Conservation (phyloP, 2,113 vertebrate genomes). For the Lepisosteus osseus region DNA sequence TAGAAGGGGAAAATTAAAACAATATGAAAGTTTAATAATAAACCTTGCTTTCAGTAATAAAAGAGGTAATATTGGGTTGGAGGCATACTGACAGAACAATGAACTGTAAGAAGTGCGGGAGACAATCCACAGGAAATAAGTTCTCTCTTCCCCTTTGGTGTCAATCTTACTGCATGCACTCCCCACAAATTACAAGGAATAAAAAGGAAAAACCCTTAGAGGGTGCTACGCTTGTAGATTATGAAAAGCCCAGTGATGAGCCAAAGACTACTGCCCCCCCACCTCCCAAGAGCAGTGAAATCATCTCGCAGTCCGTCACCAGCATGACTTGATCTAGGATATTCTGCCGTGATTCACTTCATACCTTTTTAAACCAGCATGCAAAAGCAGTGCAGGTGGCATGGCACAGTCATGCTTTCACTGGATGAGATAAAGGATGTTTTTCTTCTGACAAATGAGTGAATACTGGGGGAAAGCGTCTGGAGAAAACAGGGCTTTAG, state of each 20-base stretch:
- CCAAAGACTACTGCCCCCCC: background rate
- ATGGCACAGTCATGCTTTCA: background rate
- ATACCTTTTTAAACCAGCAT: conserved; percentile 31
- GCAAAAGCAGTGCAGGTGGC: conserved; percentile 37
- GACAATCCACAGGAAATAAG: background rate
- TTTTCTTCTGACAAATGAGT: conserved; percentile 10
- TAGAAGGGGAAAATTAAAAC: conserved; percentile 35
- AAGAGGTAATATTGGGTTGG: background rate
- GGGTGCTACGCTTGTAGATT: conserved; percentile 22
- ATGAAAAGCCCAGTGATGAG: conserved; percentile 10
- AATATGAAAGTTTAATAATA: conserved; percentile 22
- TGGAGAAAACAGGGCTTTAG: too few relatives aligned
- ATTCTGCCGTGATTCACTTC: conserved; percentile 35
- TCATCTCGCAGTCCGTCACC: background rate
- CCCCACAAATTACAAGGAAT: background rate
- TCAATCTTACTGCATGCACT: conserved; percentile 1
- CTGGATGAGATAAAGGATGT: conserved; percentile 23
- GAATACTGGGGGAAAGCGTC: background rate
- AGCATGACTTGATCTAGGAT: conserved; percentile 25
- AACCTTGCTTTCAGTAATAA: conserved; percentile 31
- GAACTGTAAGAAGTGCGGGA: background rate
- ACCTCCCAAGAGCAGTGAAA: background rate
- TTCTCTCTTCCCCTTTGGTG: conserved; percentile 33
- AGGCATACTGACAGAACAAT: background rate
- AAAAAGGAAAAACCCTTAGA: background rate